phyloP scores from a whole-genome alignment of 2,888 invertebrate species.

The Chaetogeoica ovagalla region DNA sequence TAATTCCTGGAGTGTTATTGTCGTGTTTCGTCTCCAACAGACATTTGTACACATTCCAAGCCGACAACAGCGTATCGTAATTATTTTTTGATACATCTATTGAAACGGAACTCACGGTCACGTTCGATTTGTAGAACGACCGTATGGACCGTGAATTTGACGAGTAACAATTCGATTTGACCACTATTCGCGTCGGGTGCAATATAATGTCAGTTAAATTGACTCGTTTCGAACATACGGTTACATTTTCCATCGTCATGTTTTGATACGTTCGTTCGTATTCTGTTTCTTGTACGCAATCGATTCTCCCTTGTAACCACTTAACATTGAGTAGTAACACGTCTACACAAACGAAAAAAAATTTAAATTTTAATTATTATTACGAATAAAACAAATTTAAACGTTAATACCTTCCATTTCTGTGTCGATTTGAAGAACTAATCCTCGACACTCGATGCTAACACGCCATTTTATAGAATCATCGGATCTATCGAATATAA shows the following conservation, averaged over 20 bases:
- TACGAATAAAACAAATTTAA: neutral
- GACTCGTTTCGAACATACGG: neutral
- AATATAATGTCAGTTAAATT: neutral
- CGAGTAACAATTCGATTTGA: neutral
- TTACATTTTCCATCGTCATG: neutral
- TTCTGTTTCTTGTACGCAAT: neutral
- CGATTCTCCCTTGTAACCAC: neutral
- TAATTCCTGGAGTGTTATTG: too few relatives aligned
- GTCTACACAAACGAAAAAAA: neutral
- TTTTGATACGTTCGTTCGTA: neutral
- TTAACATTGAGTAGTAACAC: neutral
- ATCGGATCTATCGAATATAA: neutral
- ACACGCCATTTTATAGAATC: neutral
- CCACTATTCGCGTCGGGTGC: neutral
- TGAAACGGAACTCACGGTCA: neutral
- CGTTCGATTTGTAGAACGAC: neutral
- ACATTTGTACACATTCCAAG: neutral
- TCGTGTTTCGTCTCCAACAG: neutral
- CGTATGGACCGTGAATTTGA: too few relatives aligned
- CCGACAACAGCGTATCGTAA: neutral
- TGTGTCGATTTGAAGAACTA: neutral
- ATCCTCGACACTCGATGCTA: neutral
- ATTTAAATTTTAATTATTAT: neutral
- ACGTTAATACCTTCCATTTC: neutral
- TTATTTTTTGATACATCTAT: neutral